Evolutionary conservation across 2,113 vertebrate genomes (phyloP).

Genomic region (Philantomba maxwellii): DNA sequence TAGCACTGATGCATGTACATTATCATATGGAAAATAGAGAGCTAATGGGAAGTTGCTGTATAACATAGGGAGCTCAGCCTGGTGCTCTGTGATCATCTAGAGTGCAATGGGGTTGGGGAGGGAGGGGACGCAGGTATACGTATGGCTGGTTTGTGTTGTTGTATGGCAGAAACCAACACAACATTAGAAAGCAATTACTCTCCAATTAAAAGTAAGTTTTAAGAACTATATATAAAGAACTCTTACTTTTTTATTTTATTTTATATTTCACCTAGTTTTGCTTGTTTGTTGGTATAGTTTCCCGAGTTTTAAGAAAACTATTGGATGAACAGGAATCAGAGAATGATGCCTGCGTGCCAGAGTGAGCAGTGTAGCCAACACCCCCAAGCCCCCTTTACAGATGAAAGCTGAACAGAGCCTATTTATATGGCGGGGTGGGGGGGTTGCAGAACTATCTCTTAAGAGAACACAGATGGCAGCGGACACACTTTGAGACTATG

Average conservation of each 20-base stretch:
- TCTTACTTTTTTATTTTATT: background rate
- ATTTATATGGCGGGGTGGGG: background rate
- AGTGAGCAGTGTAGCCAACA: background rate
- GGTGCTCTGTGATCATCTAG: background rate
- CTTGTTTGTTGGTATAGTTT: background rate
- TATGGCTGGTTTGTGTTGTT: background rate
- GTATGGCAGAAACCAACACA: background rate
- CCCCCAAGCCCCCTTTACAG: background rate
- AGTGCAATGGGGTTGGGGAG: background rate
- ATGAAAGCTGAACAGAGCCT: background rate
- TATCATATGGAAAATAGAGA: background rate
- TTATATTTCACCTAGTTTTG: background rate
- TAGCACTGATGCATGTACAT: background rate
- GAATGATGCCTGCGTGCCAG: background rate
- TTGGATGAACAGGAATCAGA: background rate
- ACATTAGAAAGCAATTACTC: background rate
- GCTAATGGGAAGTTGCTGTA: background rate
- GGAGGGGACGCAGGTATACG: background rate
- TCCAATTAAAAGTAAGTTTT: background rate
- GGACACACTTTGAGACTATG: background rate
- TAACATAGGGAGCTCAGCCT: background rate
- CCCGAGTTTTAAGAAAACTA: background rate
- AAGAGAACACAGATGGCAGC: conserved; percentile 44
- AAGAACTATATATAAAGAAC: background rate
- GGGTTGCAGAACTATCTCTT: background rate